Conservation (phyloP, 2,113 vertebrate species). For the Leptocoma aspasia region DNA sequence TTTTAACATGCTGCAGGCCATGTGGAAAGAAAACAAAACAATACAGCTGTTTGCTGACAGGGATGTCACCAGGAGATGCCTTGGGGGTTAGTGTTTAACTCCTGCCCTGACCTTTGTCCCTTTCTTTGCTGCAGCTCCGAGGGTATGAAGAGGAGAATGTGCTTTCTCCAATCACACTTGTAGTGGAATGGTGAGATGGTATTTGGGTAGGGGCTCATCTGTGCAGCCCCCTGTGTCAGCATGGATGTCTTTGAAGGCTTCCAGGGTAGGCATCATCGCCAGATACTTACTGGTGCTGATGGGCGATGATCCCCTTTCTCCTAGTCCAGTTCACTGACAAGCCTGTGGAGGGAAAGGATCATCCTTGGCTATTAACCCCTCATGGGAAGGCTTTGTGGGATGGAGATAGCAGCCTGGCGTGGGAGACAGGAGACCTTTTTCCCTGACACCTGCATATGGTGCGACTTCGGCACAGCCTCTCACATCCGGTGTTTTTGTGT, state of each 20-base stretch:
- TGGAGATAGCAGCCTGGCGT: conserved; percentile 38
- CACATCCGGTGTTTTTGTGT: conserved; percentile 31
- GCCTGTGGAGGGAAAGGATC: background rate
- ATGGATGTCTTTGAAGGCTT: background rate
- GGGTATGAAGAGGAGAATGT: background rate
- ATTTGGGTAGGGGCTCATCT: background rate
- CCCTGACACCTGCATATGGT: conserved; percentile 66
- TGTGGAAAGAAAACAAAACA: background rate
- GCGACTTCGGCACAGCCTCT: conserved; percentile 40
- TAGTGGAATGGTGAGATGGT: background rate
- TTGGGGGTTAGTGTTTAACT: background rate
- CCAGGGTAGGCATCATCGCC: background rate
- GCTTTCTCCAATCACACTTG: background rate
- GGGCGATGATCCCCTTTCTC: background rate
- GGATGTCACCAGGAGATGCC: background rate
- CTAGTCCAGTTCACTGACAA: background rate
- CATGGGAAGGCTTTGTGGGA: background rate
- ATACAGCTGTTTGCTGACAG: background rate
- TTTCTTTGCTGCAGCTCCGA: background rate
- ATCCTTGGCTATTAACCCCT: background rate
- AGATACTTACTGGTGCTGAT: background rate
- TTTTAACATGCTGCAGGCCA: background rate
- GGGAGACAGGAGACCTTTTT: conserved; percentile 59
- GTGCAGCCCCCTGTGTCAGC: background rate
- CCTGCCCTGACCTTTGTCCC: background rate